Evolutionary conservation across 2,113 vertebrate genomes (phyloP), one percentile per base, ranked within the genome.

Genomic region (Urocitellus parryii): DNA sequence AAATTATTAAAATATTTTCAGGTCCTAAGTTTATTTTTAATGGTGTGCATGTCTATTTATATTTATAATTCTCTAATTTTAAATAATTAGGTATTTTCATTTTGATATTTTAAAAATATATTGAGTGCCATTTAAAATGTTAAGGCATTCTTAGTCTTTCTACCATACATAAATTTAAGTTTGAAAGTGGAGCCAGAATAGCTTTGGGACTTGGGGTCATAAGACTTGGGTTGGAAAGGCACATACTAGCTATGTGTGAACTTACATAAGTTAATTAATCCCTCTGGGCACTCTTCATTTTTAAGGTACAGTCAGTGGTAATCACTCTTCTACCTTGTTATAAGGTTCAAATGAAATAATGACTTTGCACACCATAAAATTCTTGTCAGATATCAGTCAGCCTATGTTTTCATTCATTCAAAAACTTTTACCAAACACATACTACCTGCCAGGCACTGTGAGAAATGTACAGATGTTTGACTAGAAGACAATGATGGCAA

Each of bases 21-120:
- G 37, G 10, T 42, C n/a, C 18, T 86, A 91, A 79, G 73, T 94
- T 91, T 95, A 48, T 78, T 94, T 63, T 94, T 94, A 94, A 78
- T 82, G 29, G 68, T 81, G 20, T 63, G 53, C 77, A 8, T 29
- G 5, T 81, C 87, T 90, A 74, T 29, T 78, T 91, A 91, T 32
- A 88, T 58, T 70, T 79, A 82, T 83, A 70, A 79, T 74, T 76
- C 48, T 70, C 80, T 84, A 63, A 70, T 70, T 67, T 65, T 61
- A 25, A 34, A 79, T 91, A 67, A n/a, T 42, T 63, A 78, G 22
- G 85, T 34, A 93, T 32, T 73, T 95, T 90, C n/a, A 74, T 87
- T 94, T 88, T 90, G 53, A 45, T 93, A 58, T 76, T 90, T 95
- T 42, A 91, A 34, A 93, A 68, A 79, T 91, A 56, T 65, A n/a